A percentile compares a stretch with the other conserved stretches of the same genome.
These are phyloP conservation scores for Sebastes dallii DNA, from an alignment of 2,797 vertebrate species.

Conservation along the genomic window DNA sequence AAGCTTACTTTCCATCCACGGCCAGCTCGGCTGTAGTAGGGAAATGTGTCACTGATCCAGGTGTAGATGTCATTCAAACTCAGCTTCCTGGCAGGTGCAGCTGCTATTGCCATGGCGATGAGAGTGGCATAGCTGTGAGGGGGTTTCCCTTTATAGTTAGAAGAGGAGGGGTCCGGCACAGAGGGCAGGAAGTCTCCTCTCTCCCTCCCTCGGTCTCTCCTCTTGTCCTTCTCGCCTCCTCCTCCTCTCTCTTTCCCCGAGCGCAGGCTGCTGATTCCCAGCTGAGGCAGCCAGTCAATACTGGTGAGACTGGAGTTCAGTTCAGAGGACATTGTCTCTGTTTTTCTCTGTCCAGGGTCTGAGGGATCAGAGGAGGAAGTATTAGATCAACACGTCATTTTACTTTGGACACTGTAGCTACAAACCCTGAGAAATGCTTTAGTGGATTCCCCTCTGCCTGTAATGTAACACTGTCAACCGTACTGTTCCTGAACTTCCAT, in stretches of 20 bases:
- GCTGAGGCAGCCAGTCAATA: slow-evolving; percentile 97
- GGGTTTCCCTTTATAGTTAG: slow-evolving; percentile 87
- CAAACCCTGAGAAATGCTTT: background rate
- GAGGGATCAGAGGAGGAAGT: slow-evolving; percentile 14
- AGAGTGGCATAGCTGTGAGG: slow-evolving; percentile 97
- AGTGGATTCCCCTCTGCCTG: slow-evolving; percentile 18
- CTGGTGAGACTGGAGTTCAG: slow-evolving; percentile 96
- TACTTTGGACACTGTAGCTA: background rate
- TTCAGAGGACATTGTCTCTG: slow-evolving; percentile 89
- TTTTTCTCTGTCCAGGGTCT: slow-evolving; percentile 55
- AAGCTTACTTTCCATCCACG: slow-evolving; percentile 95
- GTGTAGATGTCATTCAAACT: slow-evolving; percentile 98
- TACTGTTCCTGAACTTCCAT: slow-evolving; percentile 48
- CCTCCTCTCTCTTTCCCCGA: slow-evolving; percentile 85
- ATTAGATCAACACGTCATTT: slow-evolving; percentile 9
- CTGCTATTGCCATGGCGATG: slow-evolving; percentile 95
- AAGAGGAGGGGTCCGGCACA: slow-evolving; percentile 62
- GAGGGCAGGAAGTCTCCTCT: slow-evolving; percentile 78
- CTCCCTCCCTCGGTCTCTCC: slow-evolving; percentile 86
- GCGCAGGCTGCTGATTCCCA: slow-evolving; percentile 91
- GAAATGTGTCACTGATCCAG: slow-evolving; percentile 98
- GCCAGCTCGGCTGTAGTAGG: slow-evolving; percentile 93
- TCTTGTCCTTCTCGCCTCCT: slow-evolving; percentile 77
- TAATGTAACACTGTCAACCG: slow-evolving; percentile 39
- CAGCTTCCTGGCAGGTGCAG: slow-evolving; percentile 92